Evolutionary conservation across 1,140 invertebrate genomes (phyloP).

Genomic region (Drosophila albomicans): DNA sequence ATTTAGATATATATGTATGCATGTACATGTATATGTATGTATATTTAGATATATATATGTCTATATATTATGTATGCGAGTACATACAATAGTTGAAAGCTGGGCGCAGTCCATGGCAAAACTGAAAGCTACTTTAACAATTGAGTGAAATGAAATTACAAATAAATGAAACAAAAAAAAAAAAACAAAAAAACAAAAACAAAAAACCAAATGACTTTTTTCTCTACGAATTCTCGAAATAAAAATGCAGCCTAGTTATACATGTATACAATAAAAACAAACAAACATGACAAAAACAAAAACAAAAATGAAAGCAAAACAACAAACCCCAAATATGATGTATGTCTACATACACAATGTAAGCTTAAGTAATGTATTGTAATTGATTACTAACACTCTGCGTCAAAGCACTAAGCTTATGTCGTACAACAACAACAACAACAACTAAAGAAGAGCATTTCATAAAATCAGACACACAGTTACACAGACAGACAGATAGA

Average conservation of each 20-base stretch:
- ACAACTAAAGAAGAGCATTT: conserved; percentile 6
- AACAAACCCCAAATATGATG: conserved; percentile 21
- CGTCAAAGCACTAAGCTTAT: conserved; percentile 28
- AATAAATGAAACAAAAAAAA: conserved; percentile 67
- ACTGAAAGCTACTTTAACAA: conserved; percentile 74
- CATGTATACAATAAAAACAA: conserved; percentile 21
- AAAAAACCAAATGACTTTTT: conserved; percentile 69
- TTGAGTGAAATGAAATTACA: conserved; percentile 76
- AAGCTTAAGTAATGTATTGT: conserved; percentile 41
- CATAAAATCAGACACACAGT: conserved; percentile 5
- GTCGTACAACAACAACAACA: conserved; percentile 19
- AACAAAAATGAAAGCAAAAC: conserved; percentile 10
- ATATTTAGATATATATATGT: conserved; percentile 29
- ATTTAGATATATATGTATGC: conserved; percentile 13
- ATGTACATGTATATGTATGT: conserved; percentile 27
- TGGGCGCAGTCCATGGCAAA: conserved; percentile 76
- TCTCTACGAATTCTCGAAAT: conserved; percentile 50
- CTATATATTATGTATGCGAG: conserved; percentile 27
- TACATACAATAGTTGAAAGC: conserved; percentile 67
- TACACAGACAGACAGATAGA: conserved; percentile 7
- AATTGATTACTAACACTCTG: conserved; percentile 38
- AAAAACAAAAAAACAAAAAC: conserved; percentile 9
- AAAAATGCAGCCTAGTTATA: conserved; percentile 36
- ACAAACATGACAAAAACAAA: conserved; percentile 3
- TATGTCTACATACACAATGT: conserved; percentile 29